A percentile compares a stretch with the other conserved stretches of the same genome.
phyloP scores from a whole-genome alignment of 2,113 vertebrate species.

The Taurulus bubalis region DNA sequence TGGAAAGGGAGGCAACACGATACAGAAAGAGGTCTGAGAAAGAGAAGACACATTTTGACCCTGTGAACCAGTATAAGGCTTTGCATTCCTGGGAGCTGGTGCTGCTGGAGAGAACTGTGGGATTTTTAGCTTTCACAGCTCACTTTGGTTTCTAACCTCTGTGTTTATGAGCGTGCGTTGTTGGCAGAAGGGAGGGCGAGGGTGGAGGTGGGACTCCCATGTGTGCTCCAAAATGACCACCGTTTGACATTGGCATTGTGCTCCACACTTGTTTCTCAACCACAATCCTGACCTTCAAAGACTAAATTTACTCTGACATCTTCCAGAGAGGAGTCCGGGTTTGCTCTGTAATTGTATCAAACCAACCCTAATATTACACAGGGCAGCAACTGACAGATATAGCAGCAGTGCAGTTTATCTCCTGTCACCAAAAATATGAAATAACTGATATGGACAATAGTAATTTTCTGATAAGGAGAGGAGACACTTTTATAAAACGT shows the following conservation, averaged over 20 bases:
- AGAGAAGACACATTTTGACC: conserved; percentile 50
- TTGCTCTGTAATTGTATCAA: conserved; percentile 49
- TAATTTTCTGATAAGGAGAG: background rate
- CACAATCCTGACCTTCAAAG: conserved; percentile 55
- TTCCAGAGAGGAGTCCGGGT: conserved; percentile 23
- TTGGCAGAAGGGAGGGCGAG: background rate
- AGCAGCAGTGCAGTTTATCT: conserved; percentile 30
- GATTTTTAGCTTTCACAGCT: conserved; percentile 58
- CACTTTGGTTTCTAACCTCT: conserved; percentile 55
- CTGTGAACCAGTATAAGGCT: conserved; percentile 40
- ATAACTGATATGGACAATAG: conserved; percentile 1
- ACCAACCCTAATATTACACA: conserved; percentile 46
- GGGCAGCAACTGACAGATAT: conserved; percentile 30
- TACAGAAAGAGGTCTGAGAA: conserved; percentile 2
- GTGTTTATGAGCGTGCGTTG: conserved; percentile 27
- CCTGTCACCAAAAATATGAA: conserved; percentile 25
- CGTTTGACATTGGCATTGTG: conserved; percentile 55
- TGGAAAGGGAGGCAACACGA: background rate
- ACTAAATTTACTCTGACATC: conserved; percentile 41
- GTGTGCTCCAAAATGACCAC: conserved; percentile 48
- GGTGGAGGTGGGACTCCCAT: conserved; percentile 4
- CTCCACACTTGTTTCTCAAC: conserved; percentile 35
- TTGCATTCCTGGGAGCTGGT: conserved; percentile 49
- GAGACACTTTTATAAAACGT: background rate
- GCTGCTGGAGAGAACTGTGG: conserved; percentile 40